Evolutionary conservation across 2,113 vertebrate genomes (phyloP).

Genomic region (Camelus dromedarius): DNA sequence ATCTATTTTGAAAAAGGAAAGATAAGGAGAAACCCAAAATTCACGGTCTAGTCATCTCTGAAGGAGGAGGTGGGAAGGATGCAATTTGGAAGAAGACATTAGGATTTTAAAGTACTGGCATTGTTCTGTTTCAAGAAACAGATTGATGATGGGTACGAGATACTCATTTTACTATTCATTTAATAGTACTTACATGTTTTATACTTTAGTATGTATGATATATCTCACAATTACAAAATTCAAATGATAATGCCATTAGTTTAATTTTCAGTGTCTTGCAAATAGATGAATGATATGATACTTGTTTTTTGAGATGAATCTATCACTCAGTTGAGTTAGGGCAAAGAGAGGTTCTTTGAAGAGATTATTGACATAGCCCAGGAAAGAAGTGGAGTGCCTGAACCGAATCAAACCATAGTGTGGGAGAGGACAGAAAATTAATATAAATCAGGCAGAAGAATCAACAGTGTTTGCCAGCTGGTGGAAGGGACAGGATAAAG

Average conservation of each 20-base stretch:
- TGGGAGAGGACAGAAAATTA: not conserved
- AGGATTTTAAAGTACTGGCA: not conserved
- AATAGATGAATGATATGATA: not conserved
- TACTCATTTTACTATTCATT: constrained; percentile 26
- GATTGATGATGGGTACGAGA: not conserved
- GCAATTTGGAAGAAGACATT: not conserved
- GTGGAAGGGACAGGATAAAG: not conserved
- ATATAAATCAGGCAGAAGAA: not conserved
- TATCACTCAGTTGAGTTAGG: not conserved
- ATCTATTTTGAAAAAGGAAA: constrained; percentile 10
- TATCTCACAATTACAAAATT: constrained; percentile 27
- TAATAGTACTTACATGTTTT: not conserved
- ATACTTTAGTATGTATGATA: not conserved
- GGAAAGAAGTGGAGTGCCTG: not conserved
- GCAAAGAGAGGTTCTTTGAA: not conserved
- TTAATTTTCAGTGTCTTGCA: constrained; percentile 31
- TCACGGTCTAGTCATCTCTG: not conserved
- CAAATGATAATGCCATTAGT: not conserved
- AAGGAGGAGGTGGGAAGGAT: not conserved
- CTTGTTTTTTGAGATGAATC: constrained; percentile 1
- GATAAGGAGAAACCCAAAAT: not conserved
- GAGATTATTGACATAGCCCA: not conserved
- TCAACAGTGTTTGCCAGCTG: not conserved
- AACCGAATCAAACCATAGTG: not conserved
- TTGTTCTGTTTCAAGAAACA: not conserved